These are phyloP conservation scores for Atrichornis clamosus DNA, from an alignment of 2,113 vertebrate species.

Conservation along the genomic window DNA sequence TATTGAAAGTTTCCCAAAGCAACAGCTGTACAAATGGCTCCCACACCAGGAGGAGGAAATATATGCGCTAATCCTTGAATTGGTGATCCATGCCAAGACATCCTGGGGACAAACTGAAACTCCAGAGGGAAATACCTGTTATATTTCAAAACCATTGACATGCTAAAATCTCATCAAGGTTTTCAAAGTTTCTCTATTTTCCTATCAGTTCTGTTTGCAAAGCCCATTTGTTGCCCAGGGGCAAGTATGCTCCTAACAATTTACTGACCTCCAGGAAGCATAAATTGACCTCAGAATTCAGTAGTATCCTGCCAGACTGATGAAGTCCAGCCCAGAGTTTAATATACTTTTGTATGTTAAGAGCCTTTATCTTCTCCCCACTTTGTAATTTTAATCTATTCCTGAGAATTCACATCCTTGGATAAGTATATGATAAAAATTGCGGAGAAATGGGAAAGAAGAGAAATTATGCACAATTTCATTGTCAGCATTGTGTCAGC, in stretches of 20 bases:
- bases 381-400: neutral
- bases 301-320: neutral
- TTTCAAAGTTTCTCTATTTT: neutral
- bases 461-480: neutral
- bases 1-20: neutral
- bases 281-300: neutral
- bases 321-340: neutral
- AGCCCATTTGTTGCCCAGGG: neutral
- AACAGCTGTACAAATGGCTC: constrained; percentile 5
- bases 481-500: neutral
- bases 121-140: neutral
- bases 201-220: neutral
- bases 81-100: neutral
- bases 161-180: neutral
- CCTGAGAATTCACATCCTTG: neutral
- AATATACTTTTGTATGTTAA: neutral
- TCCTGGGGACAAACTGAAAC: neutral
- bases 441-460: neutral
- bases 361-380: neutral
- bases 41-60: neutral
- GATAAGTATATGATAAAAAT: neutral
- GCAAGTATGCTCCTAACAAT: neutral
- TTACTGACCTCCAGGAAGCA: neutral
- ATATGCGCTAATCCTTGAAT: neutral
- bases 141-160: neutral